Conservation (phyloP, 2,113 vertebrate species). For the Mastomys natalensis region DNA sequence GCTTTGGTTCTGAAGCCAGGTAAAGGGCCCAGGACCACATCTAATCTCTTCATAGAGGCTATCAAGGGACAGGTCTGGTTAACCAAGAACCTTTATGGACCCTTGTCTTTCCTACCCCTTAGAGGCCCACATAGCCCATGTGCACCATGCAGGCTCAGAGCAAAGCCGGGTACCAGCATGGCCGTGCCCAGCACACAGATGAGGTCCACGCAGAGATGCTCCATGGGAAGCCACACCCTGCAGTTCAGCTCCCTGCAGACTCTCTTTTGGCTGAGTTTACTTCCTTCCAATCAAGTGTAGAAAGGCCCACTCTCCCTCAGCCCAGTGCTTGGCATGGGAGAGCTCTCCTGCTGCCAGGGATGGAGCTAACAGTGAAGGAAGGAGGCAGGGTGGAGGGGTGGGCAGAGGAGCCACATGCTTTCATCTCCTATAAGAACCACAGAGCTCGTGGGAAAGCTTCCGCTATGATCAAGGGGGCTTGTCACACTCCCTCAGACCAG, state of each 20-base stretch:
- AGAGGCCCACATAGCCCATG: rapidly evolving
- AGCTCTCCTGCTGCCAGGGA: not conserved
- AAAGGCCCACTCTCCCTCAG: not conserved
- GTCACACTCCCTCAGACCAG: constrained; percentile 63
- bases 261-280: not conserved
- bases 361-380: too few species aligned
- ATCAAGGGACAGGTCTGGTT: not conserved
- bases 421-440: not conserved
- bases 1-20: not conserved
- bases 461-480: not conserved
- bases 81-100: too few species aligned
- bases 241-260: not conserved
- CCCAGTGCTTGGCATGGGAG: rapidly evolving
- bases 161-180: not conserved
- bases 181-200: not conserved
- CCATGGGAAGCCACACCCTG: rapidly evolving
- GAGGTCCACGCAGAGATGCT: rapidly evolving
- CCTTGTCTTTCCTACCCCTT: too few species aligned
- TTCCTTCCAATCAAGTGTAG: not conserved
- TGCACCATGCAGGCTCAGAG: rapidly evolving
- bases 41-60: not conserved
- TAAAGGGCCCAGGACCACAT: not conserved
- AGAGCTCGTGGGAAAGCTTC: not conserved
- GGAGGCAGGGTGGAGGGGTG: rapidly evolving
- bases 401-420: not conserved